Evolutionary conservation across 2,113 vertebrate genomes (phyloP).

Genomic region (Callithrix jacchus): DNA sequence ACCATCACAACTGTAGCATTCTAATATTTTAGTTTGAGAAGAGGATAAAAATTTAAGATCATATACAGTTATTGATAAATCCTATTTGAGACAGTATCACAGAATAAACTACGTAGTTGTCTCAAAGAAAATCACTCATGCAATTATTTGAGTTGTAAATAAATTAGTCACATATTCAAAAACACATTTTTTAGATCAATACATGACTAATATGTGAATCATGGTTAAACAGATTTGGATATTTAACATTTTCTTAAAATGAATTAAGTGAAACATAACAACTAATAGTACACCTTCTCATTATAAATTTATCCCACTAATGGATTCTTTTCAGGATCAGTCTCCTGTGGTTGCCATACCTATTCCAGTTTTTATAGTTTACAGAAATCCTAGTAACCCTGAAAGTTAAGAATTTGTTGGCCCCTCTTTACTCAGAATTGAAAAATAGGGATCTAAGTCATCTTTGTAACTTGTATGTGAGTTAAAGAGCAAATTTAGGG

Average conservation of each 20-base stretch:
- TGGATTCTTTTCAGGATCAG: neutral
- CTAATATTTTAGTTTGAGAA: neutral
- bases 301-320: neutral
- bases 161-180: neutral
- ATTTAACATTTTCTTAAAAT: neutral
- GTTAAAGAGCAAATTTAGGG: neutral
- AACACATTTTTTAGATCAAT: neutral
- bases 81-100: neutral
- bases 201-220: neutral
- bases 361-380: neutral
- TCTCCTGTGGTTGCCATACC: neutral
- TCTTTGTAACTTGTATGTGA: neutral
- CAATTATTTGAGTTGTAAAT: neutral
- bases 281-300: neutral
- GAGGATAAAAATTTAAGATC: neutral
- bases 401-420: neutral
- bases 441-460: neutral
- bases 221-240: neutral
- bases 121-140: neutral
- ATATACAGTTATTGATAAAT: neutral
- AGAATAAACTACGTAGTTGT: neutral
- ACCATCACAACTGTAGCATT: neutral
- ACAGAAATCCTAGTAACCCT: neutral
- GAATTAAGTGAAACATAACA: neutral
- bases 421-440: neutral